Evolutionary conservation across 2,113 vertebrate species (phyloP), one percentile per base, ranked within the genome.

Genomic region (Nettapus auritus): DNA sequence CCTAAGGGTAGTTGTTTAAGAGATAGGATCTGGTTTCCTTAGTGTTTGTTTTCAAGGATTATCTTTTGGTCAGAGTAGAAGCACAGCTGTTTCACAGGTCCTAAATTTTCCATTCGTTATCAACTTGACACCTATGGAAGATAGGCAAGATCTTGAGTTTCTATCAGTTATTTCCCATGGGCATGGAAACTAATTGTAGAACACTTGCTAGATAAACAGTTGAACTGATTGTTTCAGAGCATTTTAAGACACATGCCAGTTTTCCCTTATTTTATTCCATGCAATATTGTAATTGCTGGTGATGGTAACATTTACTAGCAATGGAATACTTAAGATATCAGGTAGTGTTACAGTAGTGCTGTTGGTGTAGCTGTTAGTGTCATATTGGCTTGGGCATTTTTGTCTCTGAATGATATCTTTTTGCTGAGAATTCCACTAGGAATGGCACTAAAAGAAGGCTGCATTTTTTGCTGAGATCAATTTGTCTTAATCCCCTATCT

Each of bases 81-180:
- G 82, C 6, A 1, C 82, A 92, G 82, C 90, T 74, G 73, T 91
- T 66, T 89, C 21, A 8, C 22, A 52, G 63, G 81, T 95, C 89
- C 88, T 95, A 91, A 92, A 95, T 96, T 97, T 96, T 97, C 95
- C 89, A 56, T 92, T 96, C 78, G 1, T 95, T 96, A 96, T 97
- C 94, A 94, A 48, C 62, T 94, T 88, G 89, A 94, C 96, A 91
- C 86, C 55, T 81, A 52, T 31, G 46, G 81, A 90, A 92, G 88
- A 94, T 75, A 94, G 74, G 81, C 7, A 1, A 75, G 68, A 96
- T 86, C 66, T 56, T 92, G 40, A 88, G 50, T 89, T 88, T 80
- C 90, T 38, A 87, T 70, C 74, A 83, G 40, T 46, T 94, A 57
- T 83, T 91, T 79, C 68, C 66, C 68, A 52, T 75, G 52, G 84